Conservation (phyloP, 2,797 vertebrate species). For the Lemur catta region DNA sequence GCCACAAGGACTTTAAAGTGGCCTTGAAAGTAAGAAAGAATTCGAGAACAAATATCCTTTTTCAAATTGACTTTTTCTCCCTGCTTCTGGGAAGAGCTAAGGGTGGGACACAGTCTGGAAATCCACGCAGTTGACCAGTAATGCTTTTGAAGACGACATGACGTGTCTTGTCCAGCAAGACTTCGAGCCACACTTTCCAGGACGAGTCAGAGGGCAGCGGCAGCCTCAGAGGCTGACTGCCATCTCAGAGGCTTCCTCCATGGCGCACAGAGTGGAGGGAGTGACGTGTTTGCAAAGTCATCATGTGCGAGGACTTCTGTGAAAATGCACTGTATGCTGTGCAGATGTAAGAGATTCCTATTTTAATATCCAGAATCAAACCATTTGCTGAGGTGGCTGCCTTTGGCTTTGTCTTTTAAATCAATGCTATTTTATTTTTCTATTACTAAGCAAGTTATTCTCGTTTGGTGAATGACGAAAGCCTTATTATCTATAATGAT, state of each 20-base stretch:
- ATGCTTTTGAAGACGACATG: conserved; percentile 55
- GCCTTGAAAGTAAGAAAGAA: conserved; percentile 62
- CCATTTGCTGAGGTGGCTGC: conserved; percentile 11
- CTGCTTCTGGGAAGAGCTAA: conserved; percentile 67
- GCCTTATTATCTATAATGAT: conserved; percentile 9
- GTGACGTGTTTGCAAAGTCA: not conserved
- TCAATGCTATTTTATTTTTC: conserved; percentile 41
- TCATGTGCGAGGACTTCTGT: not conserved
- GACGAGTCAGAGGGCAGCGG: conserved; percentile 33
- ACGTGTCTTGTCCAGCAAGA: conserved; percentile 54
- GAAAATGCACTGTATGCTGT: not conserved
- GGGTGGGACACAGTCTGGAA: conserved; percentile 65
- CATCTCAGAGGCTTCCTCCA: not conserved
- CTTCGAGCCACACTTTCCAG: conserved; percentile 59
- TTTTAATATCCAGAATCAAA: conserved; percentile 32
- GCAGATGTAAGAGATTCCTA: not conserved
- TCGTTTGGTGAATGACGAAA: conserved; percentile 47
- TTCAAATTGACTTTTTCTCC: conserved; percentile 61
- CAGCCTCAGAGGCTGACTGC: not conserved
- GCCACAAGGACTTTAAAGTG: conserved; percentile 68
- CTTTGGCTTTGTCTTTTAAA: conserved; percentile 57
- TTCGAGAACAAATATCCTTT: conserved; percentile 72
- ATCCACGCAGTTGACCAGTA: conserved; percentile 51
- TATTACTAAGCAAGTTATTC: conserved; percentile 26
- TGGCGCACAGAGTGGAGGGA: not conserved